Evolutionary conservation across 2,113 vertebrate species (phyloP), one percentile per base, ranked within the genome.

Genomic region (Plectropomus leopardus): DNA sequence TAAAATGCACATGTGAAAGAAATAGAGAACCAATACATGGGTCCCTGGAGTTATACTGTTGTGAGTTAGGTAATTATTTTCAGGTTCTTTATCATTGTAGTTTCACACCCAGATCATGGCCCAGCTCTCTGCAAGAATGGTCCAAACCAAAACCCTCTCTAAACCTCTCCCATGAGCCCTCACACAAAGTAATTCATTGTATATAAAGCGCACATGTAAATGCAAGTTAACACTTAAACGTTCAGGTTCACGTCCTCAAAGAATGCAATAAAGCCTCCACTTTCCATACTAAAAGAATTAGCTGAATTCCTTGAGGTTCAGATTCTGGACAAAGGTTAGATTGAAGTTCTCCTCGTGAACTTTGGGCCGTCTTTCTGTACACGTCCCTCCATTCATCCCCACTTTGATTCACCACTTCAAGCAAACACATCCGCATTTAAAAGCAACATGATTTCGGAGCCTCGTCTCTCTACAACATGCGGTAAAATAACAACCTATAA

Each of bases 151-250:
- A 84, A 81, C 64, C 61, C 45, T 44, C 54, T 68, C 47, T 83
- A 76, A 86, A 85, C 51, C 76, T 76, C 79, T 81, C 72, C 85
- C 66, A 66, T 54, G 75, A 85, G 84, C 60, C 80, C 50, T 44
- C 71, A 89, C 72, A 91, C 83, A 92, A 88, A 90, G 86, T 86
- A 55, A 86, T 83, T 88, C 81, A 88, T 91, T 92, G 84, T 92
- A 74, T 40, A 85, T 75, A 79, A 72, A 87, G 84, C 45, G 42
- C 79, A 81, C 81, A 32, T 47, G 72, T 82, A 87, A 86, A 92
- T 88, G 76, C 84, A 86, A 61, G 88, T 84, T 88, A 86, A 86
- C 73, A 77, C 84, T 68, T 71, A 67, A 28, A 83, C 30, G 44
- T 83, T 85, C 76, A 89, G 89, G 86, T 91, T 89, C 86, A 91